phyloP scores from a whole-genome alignment of 2,888 invertebrate species.

The Willowsia nigromaculata region DNA sequence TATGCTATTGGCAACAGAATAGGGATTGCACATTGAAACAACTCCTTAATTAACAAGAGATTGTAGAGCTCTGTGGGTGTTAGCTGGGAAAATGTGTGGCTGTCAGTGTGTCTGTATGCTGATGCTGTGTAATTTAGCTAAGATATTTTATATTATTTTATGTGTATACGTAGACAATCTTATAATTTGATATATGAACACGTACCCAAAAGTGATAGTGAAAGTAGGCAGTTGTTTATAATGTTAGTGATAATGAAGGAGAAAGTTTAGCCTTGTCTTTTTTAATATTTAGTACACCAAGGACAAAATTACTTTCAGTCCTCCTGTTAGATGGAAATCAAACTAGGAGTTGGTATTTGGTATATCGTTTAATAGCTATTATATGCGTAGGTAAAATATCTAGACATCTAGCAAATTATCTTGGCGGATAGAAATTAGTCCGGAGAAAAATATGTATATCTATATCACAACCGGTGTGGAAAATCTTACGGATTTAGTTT shows the following conservation, averaged over 20 bases:
- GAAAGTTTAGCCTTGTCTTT: slow-evolving; percentile 1
- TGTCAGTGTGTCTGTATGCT: background rate
- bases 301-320: slow-evolving; percentile 59
- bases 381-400: background rate
- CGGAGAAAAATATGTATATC: background rate
- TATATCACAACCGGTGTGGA: too few relatives aligned
- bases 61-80: slow-evolving; percentile 55
- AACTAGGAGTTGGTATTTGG: slow-evolving; percentile 20
- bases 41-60: slow-evolving; percentile 62
- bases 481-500: background rate
- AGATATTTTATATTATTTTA: too few relatives aligned
- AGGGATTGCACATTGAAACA: too few relatives aligned
- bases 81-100: slow-evolving; percentile 6
- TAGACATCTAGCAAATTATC: background rate
- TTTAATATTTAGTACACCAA: slow-evolving; percentile 42
- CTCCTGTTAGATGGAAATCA: background rate
- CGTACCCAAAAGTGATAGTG: too few relatives aligned
- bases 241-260: too few relatives aligned
- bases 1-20: too few relatives aligned
- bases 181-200: too few relatives aligned
- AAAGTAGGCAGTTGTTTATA: too few relatives aligned
- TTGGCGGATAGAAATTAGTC: slow-evolving; percentile 40
- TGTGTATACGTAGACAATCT: too few relatives aligned
- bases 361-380: background rate
- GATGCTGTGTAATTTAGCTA: background rate